A percentile compares a stretch with the other conserved stretches of the same genome.
These are phyloP conservation scores for Porites lutea DNA, from an alignment of 64 coral and sea anemone genomes.

Conservation along the genomic window DNA sequence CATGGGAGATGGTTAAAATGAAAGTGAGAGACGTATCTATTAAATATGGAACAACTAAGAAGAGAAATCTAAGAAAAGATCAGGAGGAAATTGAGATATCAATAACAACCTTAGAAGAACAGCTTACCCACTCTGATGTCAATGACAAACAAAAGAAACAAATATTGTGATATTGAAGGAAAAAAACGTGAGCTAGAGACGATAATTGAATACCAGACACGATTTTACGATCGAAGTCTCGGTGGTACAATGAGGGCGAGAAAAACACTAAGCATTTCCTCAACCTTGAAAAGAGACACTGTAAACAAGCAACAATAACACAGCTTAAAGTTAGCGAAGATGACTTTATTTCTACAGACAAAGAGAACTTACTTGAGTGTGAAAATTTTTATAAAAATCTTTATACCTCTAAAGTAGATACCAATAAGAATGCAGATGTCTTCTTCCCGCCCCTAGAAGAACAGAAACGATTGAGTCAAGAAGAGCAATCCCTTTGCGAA, in stretches of 20 bases:
- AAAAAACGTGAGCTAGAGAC: background rate
- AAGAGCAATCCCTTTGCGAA: too few species aligned
- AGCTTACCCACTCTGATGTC: background rate
- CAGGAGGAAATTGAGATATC: background rate
- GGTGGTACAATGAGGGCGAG: slow-evolving; percentile 38
- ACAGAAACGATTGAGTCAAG: too few species aligned
- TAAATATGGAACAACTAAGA: slow-evolving; percentile 1
- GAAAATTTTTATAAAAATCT: background rate
- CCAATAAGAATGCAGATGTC: too few species aligned
- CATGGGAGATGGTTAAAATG: too few species aligned
- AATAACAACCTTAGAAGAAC: background rate
- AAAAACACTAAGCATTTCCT: slow-evolving; percentile 9
- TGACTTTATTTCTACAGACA: too few species aligned
- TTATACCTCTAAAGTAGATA: background rate
- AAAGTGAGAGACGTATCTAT: background rate
- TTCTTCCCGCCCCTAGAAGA: too few species aligned
- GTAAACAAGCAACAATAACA: too few species aligned
- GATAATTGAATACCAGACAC: background rate
- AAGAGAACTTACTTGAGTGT: too few species aligned
- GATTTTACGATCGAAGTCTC: slow-evolving; percentile 7
- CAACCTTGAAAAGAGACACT: too few species aligned
- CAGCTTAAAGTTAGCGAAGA: too few species aligned
- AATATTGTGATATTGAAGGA: too few species aligned
- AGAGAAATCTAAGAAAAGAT: background rate
- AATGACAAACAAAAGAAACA: too few species aligned